phyloP scores from a whole-genome alignment of 2,888 invertebrate genomes.

The Tipula helvola region DNA sequence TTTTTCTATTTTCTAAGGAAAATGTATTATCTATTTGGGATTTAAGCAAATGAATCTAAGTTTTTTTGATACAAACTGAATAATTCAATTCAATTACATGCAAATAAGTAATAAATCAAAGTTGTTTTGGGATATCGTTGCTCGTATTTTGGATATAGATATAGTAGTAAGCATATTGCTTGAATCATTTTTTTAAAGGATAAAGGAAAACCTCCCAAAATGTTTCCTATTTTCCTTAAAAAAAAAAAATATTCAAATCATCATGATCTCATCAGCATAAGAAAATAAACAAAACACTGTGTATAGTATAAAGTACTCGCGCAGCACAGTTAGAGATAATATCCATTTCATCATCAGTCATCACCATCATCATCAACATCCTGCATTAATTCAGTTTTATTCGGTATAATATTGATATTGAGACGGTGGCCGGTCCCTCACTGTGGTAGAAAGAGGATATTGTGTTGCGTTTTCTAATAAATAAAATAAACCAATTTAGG shows the following conservation, averaged over 20 bases:
- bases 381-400: neutral
- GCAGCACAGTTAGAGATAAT: neutral
- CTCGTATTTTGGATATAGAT: neutral
- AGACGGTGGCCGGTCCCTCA: neutral
- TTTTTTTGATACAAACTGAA: neutral
- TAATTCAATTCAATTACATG: neutral
- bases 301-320: neutral
- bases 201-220: neutral
- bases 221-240: neutral
- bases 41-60: neutral
- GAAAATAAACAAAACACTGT: neutral
- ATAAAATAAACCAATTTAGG: neutral
- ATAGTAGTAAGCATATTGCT: neutral
- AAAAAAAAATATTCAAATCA: neutral
- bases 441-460: neutral
- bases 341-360: neutral
- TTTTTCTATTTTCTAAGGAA: neutral
- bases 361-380: neutral
- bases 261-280: neutral
- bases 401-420: neutral
- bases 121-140: neutral
- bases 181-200: neutral
- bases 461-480: neutral
- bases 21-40: neutral
- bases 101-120: conserved; percentile 4